phyloP scores from a whole-genome alignment of 2,113 vertebrate species.

The Pampusana beccarii region DNA sequence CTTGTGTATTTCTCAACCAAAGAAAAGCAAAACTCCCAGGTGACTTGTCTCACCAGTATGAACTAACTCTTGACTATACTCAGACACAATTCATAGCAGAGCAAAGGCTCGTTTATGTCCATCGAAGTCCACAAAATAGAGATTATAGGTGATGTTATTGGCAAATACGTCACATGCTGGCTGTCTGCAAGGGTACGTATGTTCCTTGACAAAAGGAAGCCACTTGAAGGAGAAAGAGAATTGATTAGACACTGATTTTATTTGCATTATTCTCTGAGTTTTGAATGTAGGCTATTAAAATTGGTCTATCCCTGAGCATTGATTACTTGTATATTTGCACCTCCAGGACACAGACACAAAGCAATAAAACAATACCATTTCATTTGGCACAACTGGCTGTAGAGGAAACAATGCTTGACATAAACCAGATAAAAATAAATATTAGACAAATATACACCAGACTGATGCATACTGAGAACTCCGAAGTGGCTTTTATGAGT shows the following conservation, averaged over 20 bases:
- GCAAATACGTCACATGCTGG: neutral
- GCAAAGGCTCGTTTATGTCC: neutral
- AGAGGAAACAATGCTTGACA: neutral
- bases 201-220: neutral
- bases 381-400: neutral
- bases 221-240: neutral
- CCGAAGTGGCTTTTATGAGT: neutral
- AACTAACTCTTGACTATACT: neutral
- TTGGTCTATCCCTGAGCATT: neutral
- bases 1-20: neutral
- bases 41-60: neutral
- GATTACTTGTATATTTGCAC: neutral
- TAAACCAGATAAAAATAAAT: slow-evolving; percentile 3
- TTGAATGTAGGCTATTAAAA: neutral
- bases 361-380: neutral
- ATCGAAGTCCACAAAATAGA: neutral
- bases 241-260: neutral
- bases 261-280: neutral
- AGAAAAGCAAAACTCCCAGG: neutral
- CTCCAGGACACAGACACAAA: neutral
- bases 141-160: neutral
- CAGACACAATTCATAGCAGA: neutral
- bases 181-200: neutral
- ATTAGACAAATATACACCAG: neutral
- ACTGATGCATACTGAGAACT: neutral